Evolutionary conservation across 2,888 invertebrate species (phyloP).

Genomic region (Drosophila kokeensis): DNA sequence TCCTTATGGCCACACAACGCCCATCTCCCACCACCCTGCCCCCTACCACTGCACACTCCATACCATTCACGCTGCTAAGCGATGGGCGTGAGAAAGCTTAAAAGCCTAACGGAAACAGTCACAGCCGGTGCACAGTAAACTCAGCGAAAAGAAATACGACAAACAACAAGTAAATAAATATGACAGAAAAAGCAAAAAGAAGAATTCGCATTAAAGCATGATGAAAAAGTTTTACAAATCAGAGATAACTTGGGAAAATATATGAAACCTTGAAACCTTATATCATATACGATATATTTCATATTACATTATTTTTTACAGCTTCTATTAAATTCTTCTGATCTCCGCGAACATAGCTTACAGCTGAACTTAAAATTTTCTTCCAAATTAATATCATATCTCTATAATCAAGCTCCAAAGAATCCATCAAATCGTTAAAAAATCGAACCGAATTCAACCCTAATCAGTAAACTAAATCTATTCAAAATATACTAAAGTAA

Average conservation of each 20-base stretch:
- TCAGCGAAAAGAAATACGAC: slow-evolving; percentile 20
- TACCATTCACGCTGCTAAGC: neutral
- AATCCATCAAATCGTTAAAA: neutral
- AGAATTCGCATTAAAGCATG: slow-evolving; percentile 17
- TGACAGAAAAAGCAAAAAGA: neutral
- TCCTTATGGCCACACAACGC: neutral
- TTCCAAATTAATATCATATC: neutral
- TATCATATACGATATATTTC: too few relatives aligned
- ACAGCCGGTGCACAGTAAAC: slow-evolving; percentile 26
- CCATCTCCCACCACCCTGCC: neutral
- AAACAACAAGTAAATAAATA: slow-evolving; percentile 21
- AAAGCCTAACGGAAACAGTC: slow-evolving; percentile 55
- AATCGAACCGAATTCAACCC: neutral
- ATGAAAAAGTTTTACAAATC: neutral
- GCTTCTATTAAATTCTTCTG: neutral
- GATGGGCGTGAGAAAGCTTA: slow-evolving; percentile 33
- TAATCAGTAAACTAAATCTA: neutral
- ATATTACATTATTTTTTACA: neutral
- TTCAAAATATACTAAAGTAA: neutral
- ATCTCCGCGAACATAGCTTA: neutral
- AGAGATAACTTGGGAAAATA: neutral
- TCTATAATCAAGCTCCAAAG: neutral
- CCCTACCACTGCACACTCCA: rapidly evolving
- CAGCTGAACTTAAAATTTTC: neutral
- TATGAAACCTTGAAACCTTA: neutral